phyloP scores from a whole-genome alignment of 2,888 invertebrate genomes.

The Dolichomitus sp. region DNA sequence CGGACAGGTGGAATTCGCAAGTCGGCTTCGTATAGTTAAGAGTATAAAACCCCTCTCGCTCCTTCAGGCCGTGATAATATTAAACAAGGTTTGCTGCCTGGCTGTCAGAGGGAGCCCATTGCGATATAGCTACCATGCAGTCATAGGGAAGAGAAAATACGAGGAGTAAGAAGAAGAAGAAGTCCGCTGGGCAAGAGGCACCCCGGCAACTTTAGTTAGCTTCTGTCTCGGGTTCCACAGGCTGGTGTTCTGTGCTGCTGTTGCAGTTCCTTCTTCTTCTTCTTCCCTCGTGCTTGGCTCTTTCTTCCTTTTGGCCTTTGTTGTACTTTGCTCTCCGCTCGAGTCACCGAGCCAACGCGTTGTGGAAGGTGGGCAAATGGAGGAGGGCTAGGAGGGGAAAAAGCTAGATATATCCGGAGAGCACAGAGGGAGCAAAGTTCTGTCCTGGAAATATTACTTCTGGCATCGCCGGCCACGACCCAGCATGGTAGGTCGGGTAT shows the following conservation, averaged over 20 bases:
- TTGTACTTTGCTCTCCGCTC: constrained; percentile 51
- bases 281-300: not conserved
- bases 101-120: constrained; percentile 46
- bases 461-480: constrained; percentile 37
- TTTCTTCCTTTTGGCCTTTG: constrained; percentile 40
- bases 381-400: constrained; percentile 6
- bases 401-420: constrained; percentile 50
- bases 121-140: not conserved
- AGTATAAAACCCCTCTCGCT: constrained; percentile 26
- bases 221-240: constrained; percentile 58
- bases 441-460: constrained; percentile 61
- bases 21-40: constrained; percentile 42
- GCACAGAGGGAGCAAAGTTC: constrained; percentile 50
- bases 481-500: not conserved
- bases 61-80: constrained; percentile 51
- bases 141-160: constrained; percentile 11
- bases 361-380: not conserved
- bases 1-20: constrained; percentile 66
- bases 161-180: constrained; percentile 24
- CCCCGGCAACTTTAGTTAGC: constrained; percentile 56
- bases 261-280: constrained; percentile 38
- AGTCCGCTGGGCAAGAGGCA: constrained; percentile 38
- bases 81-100: constrained; percentile 54
- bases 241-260: constrained; percentile 30
- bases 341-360: constrained; percentile 46